phyloP scores from a whole-genome alignment of 2,113 vertebrate species.

The Leucoraja erinaceus region DNA sequence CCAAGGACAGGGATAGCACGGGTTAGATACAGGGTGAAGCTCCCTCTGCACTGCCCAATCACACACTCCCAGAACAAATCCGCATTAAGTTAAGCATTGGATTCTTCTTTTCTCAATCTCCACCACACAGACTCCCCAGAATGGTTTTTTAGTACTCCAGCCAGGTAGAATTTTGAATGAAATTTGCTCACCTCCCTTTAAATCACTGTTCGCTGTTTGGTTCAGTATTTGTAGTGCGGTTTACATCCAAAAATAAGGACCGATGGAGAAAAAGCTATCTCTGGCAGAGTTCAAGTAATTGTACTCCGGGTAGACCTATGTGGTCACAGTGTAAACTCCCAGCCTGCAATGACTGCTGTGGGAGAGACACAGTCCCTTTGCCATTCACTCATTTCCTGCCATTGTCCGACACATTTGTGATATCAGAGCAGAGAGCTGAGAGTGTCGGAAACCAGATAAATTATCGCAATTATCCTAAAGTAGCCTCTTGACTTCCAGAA shows the following conservation, averaged over 20 bases:
- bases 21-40: not conserved
- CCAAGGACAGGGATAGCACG: not conserved
- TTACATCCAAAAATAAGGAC: not conserved
- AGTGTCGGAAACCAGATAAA: constrained; percentile 68
- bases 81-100: not conserved
- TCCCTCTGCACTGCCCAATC: not conserved
- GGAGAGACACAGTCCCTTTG: constrained; percentile 64
- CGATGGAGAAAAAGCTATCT: not conserved
- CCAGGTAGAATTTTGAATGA: not conserved
- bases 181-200: not conserved
- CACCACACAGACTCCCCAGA: not conserved
- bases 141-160: not conserved
- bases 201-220: not conserved
- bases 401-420: constrained; percentile 62
- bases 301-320: not conserved
- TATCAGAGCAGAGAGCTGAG: constrained; percentile 48
- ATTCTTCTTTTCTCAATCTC: not conserved
- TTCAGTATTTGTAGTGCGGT: not conserved
- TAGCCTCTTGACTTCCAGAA: not conserved
- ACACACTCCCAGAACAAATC: not conserved
- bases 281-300: not conserved
- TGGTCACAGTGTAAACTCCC: constrained; percentile 47
- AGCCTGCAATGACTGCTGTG: constrained; percentile 14
- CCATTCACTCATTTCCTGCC: constrained; percentile 67
- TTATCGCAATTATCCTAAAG: constrained; percentile 46